phyloP scores from a whole-genome alignment of 2,888 invertebrate genomes.

The Macroteleia sp. region DNA sequence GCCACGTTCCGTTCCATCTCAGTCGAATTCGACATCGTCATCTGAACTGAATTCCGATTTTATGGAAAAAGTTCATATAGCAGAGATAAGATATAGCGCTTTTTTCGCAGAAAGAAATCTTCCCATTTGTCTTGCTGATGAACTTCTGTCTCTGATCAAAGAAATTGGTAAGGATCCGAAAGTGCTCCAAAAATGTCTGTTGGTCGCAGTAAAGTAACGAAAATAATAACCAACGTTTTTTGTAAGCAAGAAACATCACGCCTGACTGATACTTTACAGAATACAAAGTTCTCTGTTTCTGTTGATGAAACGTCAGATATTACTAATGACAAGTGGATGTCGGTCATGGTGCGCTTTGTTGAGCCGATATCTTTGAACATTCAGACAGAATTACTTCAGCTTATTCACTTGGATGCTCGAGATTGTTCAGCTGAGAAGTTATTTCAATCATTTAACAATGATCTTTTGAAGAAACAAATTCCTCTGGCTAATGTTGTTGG shows the following conservation, averaged over 20 bases:
- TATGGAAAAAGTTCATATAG: not conserved
- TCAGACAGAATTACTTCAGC: not conserved
- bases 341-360: slow-evolving; percentile 1
- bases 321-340: slow-evolving; percentile 26
- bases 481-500: slow-evolving; percentile 8
- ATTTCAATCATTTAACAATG: not conserved
- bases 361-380: not conserved
- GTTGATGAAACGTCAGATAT: slow-evolving; percentile 28
- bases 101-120: not conserved
- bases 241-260: not conserved
- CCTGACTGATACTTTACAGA: not conserved
- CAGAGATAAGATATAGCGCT: not conserved
- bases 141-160: not conserved
- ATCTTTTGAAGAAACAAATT: slow-evolving; percentile 7
- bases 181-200: not conserved
- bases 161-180: not conserved
- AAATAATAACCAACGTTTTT: not conserved
- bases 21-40: too few relatives aligned
- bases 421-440: slow-evolving; percentile 19
- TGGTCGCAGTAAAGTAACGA: not conserved
- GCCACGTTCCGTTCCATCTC: too few relatives aligned
- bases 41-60: not conserved
- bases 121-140: not conserved
- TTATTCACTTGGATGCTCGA: slow-evolving; percentile 12
- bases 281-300: slow-evolving; percentile 6